phyloP scores from a whole-genome alignment of 2,797 vertebrate species.

The Notamacropus eugenii region DNA sequence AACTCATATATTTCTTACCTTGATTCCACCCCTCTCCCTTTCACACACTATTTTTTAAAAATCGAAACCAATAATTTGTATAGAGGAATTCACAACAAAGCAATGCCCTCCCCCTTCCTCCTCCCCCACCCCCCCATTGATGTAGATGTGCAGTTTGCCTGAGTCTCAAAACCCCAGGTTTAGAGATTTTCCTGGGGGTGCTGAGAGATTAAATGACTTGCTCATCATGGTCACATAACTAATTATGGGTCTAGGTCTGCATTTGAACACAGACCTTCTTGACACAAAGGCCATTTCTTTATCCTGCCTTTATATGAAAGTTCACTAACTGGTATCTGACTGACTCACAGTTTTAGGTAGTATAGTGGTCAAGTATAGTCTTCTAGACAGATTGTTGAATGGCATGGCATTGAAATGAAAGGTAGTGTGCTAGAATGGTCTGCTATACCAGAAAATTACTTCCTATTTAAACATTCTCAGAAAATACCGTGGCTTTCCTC shows the following conservation, averaged over 20 bases:
- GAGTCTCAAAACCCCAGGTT: neutral
- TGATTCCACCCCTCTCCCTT: neutral
- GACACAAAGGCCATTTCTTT: neutral
- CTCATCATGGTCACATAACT: neutral
- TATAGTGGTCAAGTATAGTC: neutral
- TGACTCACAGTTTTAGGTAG: neutral
- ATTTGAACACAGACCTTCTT: neutral
- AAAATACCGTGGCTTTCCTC: constrained; percentile 18
- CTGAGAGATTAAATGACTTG: neutral
- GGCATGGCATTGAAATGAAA: neutral
- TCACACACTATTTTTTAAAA: neutral
- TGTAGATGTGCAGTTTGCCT: neutral
- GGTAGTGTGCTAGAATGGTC: neutral
- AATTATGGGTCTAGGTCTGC: neutral
- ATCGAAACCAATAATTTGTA: neutral
- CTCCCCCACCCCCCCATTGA: neutral
- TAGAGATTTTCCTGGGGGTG: neutral
- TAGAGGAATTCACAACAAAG: neutral
- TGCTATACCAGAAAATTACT: neutral
- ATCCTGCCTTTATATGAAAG: neutral
- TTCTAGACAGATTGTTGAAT: neutral
- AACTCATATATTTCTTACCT: neutral
- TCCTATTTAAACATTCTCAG: constrained; percentile 1
- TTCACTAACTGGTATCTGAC: neutral
- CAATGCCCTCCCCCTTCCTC: neutral